These are phyloP conservation scores for Rhinatrema bivittatum DNA, from an alignment of 2,797 vertebrate genomes.

Conservation along the genomic window DNA sequence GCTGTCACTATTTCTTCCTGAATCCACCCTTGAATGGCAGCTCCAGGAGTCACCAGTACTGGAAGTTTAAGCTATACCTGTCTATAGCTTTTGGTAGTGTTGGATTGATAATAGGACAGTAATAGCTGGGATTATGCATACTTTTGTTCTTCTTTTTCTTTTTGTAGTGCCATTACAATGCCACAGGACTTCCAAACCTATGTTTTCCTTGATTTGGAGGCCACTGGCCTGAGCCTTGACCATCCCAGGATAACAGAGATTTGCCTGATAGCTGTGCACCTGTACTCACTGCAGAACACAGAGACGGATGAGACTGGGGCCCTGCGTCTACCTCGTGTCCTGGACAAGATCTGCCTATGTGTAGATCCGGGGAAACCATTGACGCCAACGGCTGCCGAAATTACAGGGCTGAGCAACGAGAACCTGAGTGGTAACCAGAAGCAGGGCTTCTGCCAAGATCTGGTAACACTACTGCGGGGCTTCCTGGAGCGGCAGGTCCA, in stretches of 20 bases:
- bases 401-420: slow-evolving; percentile 39
- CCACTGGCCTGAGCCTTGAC: slow-evolving; percentile 30
- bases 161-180: no score
- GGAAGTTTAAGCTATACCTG: no score
- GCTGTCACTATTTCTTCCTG: no score
- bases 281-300: slow-evolving; percentile 26
- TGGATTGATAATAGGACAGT: no score
- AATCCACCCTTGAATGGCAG: no score
- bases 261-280: slow-evolving; percentile 37
- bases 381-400: slow-evolving; percentile 22
- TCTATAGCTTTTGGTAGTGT: no score
- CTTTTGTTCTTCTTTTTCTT: no score
- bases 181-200: no score
- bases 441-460: slow-evolving; percentile 1
- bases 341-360: slow-evolving; percentile 51
- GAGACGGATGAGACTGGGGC: neutral
- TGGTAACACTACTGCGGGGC: slow-evolving; percentile 16
- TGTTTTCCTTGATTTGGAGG: slow-evolving; percentile 48
- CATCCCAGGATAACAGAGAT: slow-evolving; percentile 34
- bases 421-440: slow-evolving; percentile 24
- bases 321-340: slow-evolving; percentile 29
- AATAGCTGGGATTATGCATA: no score
- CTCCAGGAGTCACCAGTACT: no score
- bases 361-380: slow-evolving; percentile 36
- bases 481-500: slow-evolving; percentile 44